These are phyloP conservation scores for Actinia tenebrosa DNA, from an alignment of 64 coral and sea anemone genomes.

Conservation along the genomic window DNA sequence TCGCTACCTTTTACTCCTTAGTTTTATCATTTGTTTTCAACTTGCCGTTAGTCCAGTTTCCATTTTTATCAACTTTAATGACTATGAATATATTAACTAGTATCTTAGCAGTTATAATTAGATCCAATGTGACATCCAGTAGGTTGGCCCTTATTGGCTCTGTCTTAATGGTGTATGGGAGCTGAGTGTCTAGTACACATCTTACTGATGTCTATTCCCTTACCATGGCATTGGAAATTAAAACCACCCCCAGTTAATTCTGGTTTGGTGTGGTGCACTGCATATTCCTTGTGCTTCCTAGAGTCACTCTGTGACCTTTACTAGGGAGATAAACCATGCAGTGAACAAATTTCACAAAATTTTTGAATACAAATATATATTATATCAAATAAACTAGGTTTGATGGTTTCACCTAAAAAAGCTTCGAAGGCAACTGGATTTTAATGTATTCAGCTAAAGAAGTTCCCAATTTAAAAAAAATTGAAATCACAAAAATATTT, in stretches of 20 bases:
- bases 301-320: slow-evolving; percentile 77
- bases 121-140: slow-evolving; percentile 63
- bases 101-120: background rate
- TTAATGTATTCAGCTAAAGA: too few relatives aligned
- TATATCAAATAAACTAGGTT: too few relatives aligned
- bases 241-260: slow-evolving; percentile 62
- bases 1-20: too few relatives aligned
- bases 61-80: too few relatives aligned
- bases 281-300: slow-evolving; percentile 95
- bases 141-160: slow-evolving; percentile 77
- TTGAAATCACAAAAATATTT: too few relatives aligned
- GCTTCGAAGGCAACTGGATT: too few relatives aligned
- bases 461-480: too few relatives aligned
- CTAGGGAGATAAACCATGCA: slow-evolving; percentile 94
- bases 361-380: too few relatives aligned
- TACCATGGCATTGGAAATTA: slow-evolving; percentile 84
- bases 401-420: too few relatives aligned
- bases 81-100: too few relatives aligned
- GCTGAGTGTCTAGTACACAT: slow-evolving; percentile 65
- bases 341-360: slow-evolving; percentile 52
- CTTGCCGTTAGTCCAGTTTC: too few relatives aligned
- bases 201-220: slow-evolving; percentile 84
- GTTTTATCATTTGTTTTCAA: too few relatives aligned
- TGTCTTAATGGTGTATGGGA: slow-evolving; percentile 76
- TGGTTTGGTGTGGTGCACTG: slow-evolving; percentile 70